Evolutionary conservation across 1,140 invertebrate genomes (phyloP).

Genomic region (Arion vulgaris): DNA sequence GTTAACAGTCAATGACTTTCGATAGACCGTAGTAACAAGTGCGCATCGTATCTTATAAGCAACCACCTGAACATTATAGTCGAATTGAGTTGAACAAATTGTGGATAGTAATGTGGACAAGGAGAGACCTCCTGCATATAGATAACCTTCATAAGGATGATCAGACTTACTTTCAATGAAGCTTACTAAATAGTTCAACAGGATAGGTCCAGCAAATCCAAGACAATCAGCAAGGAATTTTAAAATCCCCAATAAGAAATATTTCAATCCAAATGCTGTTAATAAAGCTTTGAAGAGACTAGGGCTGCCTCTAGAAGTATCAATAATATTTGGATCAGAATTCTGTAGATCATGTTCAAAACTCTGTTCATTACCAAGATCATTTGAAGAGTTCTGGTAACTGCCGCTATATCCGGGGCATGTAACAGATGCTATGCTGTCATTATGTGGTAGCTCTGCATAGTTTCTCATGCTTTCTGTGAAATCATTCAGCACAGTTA

Average conservation of each 20-base stretch:
- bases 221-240: constrained; percentile 87
- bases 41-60: constrained; percentile 89
- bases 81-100: constrained; percentile 89
- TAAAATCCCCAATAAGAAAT: constrained; percentile 89
- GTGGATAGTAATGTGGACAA: constrained; percentile 76
- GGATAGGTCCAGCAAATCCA: constrained; percentile 89
- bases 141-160: constrained; percentile 81
- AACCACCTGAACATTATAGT: constrained; percentile 89
- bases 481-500: constrained; percentile 17
- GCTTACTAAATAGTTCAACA: constrained; percentile 86
- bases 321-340: background rate
- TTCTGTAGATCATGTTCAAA: background rate
- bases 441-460: constrained; percentile 15
- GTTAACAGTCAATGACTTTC: constrained; percentile 79
- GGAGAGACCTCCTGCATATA: constrained; percentile 83
- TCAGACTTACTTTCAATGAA: constrained; percentile 85
- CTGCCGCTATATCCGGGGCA: background rate
- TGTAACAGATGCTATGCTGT: background rate
- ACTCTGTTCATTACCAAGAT: background rate
- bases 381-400: background rate
- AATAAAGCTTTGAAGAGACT: constrained; percentile 83
- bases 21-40: constrained; percentile 88
- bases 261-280: constrained; percentile 87
- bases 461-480: constrained; percentile 14
- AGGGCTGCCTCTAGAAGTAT: background rate